phyloP scores from a whole-genome alignment of 2,888 invertebrate species.

The Branchellion lobata region DNA sequence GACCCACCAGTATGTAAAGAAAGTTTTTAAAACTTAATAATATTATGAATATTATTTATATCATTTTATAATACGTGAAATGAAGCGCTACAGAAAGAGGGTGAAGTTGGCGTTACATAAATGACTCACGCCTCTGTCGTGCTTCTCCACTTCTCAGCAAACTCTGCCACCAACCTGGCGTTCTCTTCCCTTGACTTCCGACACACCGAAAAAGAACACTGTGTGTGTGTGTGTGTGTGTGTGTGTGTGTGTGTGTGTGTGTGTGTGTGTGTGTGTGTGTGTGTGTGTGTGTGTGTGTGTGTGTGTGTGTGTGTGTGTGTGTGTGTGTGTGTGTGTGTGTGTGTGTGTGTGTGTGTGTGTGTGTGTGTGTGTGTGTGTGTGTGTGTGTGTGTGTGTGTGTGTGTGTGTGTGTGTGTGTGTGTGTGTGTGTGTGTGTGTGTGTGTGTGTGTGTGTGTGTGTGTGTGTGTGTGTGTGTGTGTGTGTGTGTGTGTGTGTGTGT shows the following conservation, averaged over 20 bases:
- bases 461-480: constrained; percentile 35
- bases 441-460: constrained; percentile 34
- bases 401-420: constrained; percentile 20
- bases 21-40: too few species aligned
- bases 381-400: neutral
- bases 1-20: too few species aligned
- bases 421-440: constrained; percentile 38
- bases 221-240: constrained; percentile 62
- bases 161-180: constrained; percentile 42
- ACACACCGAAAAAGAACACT: constrained; percentile 51
- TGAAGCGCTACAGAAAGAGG: too few species aligned
- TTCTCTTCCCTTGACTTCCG: constrained; percentile 46
- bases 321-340: constrained; percentile 62
- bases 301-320: neutral
- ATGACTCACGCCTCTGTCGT: neutral
- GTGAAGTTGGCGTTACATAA: neutral
- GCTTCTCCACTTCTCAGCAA: constrained; percentile 45
- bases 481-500: constrained; percentile 29
- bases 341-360: constrained; percentile 63
- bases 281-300: neutral
- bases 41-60: too few species aligned
- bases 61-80: too few species aligned
- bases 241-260: neutral
- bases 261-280: neutral
- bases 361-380: neutral